Evolutionary conservation across 92 coral and sea anemone genomes (phyloP).

Genomic region (Heteractis magnifica): DNA sequence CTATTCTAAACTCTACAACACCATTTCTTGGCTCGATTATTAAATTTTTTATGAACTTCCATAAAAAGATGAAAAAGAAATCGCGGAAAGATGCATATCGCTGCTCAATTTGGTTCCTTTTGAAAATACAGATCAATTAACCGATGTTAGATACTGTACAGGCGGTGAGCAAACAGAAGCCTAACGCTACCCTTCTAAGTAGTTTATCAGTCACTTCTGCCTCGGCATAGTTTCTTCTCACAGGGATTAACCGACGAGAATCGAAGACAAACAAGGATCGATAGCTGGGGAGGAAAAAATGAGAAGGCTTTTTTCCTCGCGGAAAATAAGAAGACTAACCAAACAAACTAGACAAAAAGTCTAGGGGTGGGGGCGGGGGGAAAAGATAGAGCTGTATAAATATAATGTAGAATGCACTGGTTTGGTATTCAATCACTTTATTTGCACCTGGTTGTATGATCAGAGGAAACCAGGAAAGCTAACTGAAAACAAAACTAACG

Average conservation of each 20-base stretch:
- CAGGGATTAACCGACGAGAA: not conserved
- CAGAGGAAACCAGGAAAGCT: not conserved
- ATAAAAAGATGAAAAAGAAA: not conserved
- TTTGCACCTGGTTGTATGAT: not conserved
- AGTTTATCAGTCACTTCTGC: not conserved
- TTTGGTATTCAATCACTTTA: not conserved
- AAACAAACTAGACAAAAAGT: not conserved
- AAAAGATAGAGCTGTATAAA: not conserved
- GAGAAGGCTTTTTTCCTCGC: not conserved
- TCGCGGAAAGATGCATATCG: conserved; percentile 4
- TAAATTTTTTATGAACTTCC: conserved; percentile 8
- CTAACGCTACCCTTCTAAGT: not conserved
- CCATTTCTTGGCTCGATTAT: not conserved
- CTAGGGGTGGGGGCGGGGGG: not conserved
- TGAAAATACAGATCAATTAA: conserved; percentile 6
- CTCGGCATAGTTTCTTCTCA: not conserved
- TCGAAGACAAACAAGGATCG: not conserved
- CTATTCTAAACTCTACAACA: not conserved
- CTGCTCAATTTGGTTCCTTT: not conserved
- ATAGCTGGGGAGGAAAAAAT: not conserved
- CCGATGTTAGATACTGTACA: conserved; percentile 1
- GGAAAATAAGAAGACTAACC: not conserved
- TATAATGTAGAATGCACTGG: not conserved
- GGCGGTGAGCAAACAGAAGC: not conserved
- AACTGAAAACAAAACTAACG: not conserved